These are phyloP conservation scores for Mus caroli DNA, from an alignment of 2,797 vertebrate species.

Conservation along the genomic window DNA sequence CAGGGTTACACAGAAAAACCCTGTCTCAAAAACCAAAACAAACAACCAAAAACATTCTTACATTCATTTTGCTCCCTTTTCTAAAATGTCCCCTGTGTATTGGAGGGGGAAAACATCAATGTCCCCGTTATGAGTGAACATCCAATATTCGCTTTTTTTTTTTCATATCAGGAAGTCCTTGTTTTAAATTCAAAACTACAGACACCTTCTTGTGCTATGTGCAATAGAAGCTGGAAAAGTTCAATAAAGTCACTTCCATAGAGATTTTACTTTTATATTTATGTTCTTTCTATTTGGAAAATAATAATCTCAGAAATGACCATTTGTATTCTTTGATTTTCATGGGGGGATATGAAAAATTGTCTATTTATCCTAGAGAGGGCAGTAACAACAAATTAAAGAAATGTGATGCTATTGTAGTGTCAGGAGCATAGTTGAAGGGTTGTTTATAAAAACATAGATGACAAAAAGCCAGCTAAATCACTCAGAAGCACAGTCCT, in stretches of 20 bases:
- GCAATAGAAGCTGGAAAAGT: neutral
- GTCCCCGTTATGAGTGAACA: neutral
- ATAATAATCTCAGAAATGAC: neutral
- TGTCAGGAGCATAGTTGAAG: neutral
- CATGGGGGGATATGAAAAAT: neutral
- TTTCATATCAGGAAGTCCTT: neutral
- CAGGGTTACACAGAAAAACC: too few relatives aligned
- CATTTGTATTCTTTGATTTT: neutral
- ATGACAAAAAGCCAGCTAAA: neutral
- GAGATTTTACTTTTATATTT: neutral
- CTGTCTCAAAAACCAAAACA: too few relatives aligned
- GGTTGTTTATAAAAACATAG: neutral
- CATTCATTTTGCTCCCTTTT: neutral
- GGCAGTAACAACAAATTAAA: neutral
- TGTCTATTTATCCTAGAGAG: neutral
- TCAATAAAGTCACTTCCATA: neutral
- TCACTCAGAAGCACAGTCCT: neutral
- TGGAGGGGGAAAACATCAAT: neutral
- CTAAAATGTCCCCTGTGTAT: neutral
- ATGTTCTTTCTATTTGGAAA: neutral
- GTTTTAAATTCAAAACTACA: neutral
- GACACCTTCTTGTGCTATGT: neutral
- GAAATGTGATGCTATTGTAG: neutral
- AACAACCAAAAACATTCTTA: too few relatives aligned
- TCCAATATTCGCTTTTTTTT: neutral